A percentile compares a stretch with the other conserved stretches of the same genome.
phyloP scores from a whole-genome alignment of 2,113 vertebrate species.

The Phyllostomus discolor region DNA sequence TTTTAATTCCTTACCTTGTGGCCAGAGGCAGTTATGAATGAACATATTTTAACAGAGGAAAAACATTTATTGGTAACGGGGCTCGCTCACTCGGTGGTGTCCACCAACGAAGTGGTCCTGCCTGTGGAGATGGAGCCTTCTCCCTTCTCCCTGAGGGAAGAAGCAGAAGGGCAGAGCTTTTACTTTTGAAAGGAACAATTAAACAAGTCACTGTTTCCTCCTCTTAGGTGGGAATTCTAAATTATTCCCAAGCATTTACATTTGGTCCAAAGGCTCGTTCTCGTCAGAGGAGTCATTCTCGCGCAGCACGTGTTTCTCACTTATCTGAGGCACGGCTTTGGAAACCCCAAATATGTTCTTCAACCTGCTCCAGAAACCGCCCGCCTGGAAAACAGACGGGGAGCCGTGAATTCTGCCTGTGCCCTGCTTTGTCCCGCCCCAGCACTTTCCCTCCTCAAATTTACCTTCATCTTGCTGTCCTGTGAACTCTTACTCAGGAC shows the following conservation, averaged over 20 bases:
- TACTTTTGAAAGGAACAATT: neutral
- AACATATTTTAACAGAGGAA: neutral
- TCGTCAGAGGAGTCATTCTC: too few species aligned
- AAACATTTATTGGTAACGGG: neutral
- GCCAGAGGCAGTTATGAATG: neutral
- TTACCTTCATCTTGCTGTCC: neutral
- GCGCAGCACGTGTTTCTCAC: neutral
- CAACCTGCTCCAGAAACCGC: neutral
- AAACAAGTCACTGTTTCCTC: neutral
- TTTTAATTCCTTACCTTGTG: neutral
- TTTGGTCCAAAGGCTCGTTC: neutral
- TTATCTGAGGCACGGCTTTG: neutral
- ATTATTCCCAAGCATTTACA: neutral
- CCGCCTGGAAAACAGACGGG: neutral
- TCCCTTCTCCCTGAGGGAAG: neutral
- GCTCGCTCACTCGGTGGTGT: neutral
- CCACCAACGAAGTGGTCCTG: neutral
- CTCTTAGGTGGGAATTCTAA: rapidly evolving
- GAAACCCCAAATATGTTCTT: conserved; percentile 8
- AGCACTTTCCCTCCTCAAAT: neutral
- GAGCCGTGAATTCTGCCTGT: neutral
- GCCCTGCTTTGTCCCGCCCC: too few species aligned
- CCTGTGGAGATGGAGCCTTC: too few species aligned
- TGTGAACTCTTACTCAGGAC: neutral
- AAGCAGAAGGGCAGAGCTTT: neutral